These are phyloP conservation scores for Heliconius eleuchia DNA, from an alignment of 1,140 invertebrate genomes.

Conservation along the genomic window DNA sequence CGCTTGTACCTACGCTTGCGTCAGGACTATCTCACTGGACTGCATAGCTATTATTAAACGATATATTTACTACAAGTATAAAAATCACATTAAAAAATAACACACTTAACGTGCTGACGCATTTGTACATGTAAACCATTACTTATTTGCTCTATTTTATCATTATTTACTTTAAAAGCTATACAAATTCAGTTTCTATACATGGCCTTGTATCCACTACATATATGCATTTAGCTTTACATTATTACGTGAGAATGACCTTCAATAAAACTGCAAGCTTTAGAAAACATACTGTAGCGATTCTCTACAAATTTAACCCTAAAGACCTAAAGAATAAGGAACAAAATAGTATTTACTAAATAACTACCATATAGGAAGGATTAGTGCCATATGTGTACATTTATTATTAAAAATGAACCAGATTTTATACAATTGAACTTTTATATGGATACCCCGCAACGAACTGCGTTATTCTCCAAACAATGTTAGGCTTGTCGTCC, in stretches of 20 bases:
- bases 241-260: conserved; percentile 18
- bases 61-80: not conserved
- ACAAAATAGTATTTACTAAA: not conserved
- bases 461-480: conserved; percentile 22
- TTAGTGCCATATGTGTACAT: conserved; percentile 35
- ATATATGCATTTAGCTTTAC: not conserved
- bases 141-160: not conserved
- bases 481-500: conserved; percentile 5
- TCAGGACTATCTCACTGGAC: too few species aligned
- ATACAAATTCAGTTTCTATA: conserved; percentile 9
- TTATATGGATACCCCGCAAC: conserved; percentile 38
- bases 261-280: conserved; percentile 22
- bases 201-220: not conserved
- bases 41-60: too few species aligned
- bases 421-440: conserved; percentile 45
- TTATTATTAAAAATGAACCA: conserved; percentile 42
- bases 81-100: not conserved
- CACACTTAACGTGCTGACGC: not conserved
- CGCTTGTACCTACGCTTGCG: too few species aligned
- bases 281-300: not conserved
- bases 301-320: not conserved
- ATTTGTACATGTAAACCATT: not conserved
- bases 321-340: not conserved
- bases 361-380: conserved; percentile 22
- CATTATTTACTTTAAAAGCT: conserved; percentile 5